Evolutionary conservation across 2,797 vertebrate species (phyloP).

Genomic region (Prionace glauca): DNA sequence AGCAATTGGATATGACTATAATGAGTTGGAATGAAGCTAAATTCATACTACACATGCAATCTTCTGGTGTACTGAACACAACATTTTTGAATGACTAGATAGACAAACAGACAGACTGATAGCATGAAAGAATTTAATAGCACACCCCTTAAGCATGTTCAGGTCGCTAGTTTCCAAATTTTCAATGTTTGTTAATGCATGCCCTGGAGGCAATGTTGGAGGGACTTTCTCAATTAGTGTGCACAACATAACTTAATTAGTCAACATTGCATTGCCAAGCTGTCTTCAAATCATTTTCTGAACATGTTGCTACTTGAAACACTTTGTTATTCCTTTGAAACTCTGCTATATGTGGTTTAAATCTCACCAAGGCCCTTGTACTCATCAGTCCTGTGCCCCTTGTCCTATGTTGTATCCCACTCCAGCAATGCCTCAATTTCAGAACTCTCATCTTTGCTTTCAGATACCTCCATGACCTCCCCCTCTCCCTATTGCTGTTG

Average conservation of each 20-base stretch:
- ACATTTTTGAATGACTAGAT: not conserved
- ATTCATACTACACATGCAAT: not conserved
- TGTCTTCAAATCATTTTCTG: too few species aligned
- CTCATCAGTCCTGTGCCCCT: not conserved
- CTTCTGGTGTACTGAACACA: not conserved
- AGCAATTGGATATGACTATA: not conserved
- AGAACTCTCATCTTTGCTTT: too few species aligned
- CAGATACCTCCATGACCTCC: too few species aligned
- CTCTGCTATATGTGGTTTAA: too few species aligned
- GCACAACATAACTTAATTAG: not conserved
- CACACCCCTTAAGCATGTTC: not conserved
- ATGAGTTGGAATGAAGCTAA: not conserved
- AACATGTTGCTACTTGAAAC: too few species aligned
- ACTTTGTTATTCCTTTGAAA: too few species aligned
- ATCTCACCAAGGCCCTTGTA: not conserved
- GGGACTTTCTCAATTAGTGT: not conserved
- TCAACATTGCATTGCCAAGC: not conserved
- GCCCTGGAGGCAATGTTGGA: not conserved
- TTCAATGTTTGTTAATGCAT: not conserved
- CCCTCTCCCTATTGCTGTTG: not conserved
- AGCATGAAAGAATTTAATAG: not conserved
- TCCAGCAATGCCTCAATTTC: too few species aligned
- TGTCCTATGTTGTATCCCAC: too few species aligned
- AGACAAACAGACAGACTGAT: too few species aligned
- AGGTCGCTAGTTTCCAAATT: not conserved